Evolutionary conservation across 1,140 invertebrate species (phyloP), one percentile per base, ranked within the genome.

Genomic region (Melitaea cinxia): DNA sequence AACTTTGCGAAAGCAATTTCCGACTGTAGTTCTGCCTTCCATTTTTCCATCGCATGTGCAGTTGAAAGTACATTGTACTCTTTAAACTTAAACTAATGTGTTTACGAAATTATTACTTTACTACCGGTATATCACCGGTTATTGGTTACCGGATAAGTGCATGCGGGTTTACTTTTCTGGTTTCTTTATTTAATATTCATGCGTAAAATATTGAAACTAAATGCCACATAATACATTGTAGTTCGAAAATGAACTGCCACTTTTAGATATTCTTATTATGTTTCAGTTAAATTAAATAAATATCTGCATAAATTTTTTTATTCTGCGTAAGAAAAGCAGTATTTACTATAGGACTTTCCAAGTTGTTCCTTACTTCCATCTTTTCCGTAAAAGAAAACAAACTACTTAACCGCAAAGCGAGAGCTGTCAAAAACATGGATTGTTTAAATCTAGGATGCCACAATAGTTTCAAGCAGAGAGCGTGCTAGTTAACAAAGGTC

Each of bases 1-100:
- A 75, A 78, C 70, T 80, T 75, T 74, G 69, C 73, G 68, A 77
- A 82, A 73, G 68, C 68, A 70, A 78, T 80, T 78, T 68, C 56
- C 65, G 65, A 57, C 58, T 70, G 80, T 61, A 47, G 77, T 80
- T 33, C 30, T 72, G 72, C 72, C 70, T 75, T 73, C 2, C 2
- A 37, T 4, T 4, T 5, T 14, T 15, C 63, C 52, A 76, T 72
- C 72, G 68, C 76, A 80, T 75, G 67, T 65, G 67, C 77, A 37
- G 61, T 63, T 57, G 45, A 45, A 45, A 45, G 19, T 42, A 45
- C 39, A 56, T 60, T 67, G 65, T 66, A 54, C 64, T 42, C 56
- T 55, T 63, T 55, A 15, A 50, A 30, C 28, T 61, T 55, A 45
- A 50, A 61, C 52, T 47, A 54, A 52, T 56, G 49, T 55, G 33